Percentiles rank a stretch among this genome's conserved stretches.
Conservation (phyloP, 2,113 vertebrate genomes). For the Notechis scutatus region DNA sequence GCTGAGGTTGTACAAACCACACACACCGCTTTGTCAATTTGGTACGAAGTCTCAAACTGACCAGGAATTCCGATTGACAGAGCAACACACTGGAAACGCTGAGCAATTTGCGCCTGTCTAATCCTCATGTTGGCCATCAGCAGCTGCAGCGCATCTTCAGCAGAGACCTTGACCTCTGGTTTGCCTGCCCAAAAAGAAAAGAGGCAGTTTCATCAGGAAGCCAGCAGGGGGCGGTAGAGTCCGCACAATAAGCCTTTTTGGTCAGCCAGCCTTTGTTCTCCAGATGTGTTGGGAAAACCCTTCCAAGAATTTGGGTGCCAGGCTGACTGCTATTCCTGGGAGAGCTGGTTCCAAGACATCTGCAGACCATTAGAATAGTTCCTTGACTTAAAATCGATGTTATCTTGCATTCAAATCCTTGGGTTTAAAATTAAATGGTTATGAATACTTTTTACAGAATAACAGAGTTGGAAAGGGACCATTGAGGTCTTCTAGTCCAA, state of each 20-base stretch:
- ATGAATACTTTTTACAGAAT: background rate
- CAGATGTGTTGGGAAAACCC: background rate
- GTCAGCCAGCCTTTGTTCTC: background rate
- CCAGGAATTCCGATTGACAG: background rate
- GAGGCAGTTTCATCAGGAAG: background rate
- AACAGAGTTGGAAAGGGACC: background rate
- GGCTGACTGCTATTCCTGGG: background rate
- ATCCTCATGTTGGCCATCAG: background rate
- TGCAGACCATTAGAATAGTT: background rate
- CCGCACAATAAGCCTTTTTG: slow-evolving; percentile 29
- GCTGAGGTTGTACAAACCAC: background rate
- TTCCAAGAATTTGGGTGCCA: background rate
- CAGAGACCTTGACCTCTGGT: background rate
- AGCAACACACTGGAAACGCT: background rate
- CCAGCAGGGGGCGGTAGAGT: slow-evolving; percentile 57
- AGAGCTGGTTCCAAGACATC: background rate
- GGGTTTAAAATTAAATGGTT: background rate
- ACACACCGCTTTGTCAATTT: background rate
- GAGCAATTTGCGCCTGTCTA: background rate
- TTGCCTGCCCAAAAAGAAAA: background rate
- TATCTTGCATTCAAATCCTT: background rate
- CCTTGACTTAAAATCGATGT: background rate
- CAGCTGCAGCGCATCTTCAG: background rate
- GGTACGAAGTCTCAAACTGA: background rate
- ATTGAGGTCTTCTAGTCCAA: background rate